A percentile compares a stretch with the other conserved stretches of the same genome.
phyloP scores from a whole-genome alignment of 1,140 invertebrate genomes.

The Macrobrachium nipponense region DNA sequence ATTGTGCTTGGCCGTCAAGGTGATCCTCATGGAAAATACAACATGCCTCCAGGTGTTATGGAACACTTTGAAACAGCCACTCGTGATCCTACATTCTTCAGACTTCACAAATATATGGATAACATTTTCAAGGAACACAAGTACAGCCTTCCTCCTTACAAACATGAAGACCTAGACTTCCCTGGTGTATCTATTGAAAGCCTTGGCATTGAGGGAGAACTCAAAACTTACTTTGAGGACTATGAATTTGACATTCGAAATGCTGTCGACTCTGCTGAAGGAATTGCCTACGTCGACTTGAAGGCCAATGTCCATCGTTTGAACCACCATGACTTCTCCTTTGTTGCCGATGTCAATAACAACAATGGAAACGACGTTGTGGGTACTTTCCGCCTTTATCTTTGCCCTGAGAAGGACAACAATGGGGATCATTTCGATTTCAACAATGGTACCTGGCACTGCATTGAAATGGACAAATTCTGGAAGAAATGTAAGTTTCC shows the following conservation, averaged over 20 bases:
- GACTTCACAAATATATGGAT: conserved; percentile 67
- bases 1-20: conserved; percentile 65
- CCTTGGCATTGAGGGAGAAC: conserved; percentile 75
- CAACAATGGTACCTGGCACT: conserved; percentile 74
- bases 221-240: conserved; percentile 80
- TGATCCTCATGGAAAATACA: conserved; percentile 65
- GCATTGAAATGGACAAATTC: conserved; percentile 78
- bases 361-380: conserved; percentile 66
- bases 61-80: conserved; percentile 72
- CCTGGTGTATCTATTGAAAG: conserved; percentile 75
- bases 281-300: background rate
- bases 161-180: conserved; percentile 69
- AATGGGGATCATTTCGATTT: conserved; percentile 70
- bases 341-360: conserved; percentile 5
- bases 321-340: background rate
- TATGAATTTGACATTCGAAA: conserved; percentile 78
- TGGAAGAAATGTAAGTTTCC: background rate
- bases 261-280: conserved; percentile 69
- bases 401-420: conserved; percentile 77
- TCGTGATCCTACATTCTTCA: conserved; percentile 72
- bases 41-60: conserved; percentile 68
- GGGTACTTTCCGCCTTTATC: conserved; percentile 75
- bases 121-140: conserved; percentile 71
- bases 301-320: no score
- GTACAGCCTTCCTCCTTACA: conserved; percentile 64